These are phyloP conservation scores for Hippocampus comes DNA, from an alignment of 2,113 vertebrate genomes.

Conservation along the genomic window DNA sequence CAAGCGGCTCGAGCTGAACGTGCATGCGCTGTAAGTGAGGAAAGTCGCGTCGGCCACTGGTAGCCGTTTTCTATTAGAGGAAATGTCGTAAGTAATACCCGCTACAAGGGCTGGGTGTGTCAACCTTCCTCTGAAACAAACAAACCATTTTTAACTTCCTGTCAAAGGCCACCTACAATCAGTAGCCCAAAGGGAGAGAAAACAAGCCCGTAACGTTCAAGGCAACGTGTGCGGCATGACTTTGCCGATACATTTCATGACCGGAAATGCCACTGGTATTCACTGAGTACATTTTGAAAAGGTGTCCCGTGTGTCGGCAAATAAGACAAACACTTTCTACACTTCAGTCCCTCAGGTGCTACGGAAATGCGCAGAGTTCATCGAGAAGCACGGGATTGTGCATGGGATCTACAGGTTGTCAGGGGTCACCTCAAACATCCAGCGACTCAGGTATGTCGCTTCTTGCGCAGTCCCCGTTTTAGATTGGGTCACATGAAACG, in stretches of 20 bases:
- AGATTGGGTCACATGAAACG: too few species aligned
- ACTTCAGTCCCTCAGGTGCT: slow-evolving; percentile 89
- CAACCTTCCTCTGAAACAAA: slow-evolving; percentile 80
- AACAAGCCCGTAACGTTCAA: slow-evolving; percentile 35
- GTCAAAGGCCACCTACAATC: slow-evolving; percentile 71
- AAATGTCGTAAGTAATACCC: slow-evolving; percentile 78
- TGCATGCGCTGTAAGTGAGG: slow-evolving; percentile 36
- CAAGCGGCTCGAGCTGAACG: slow-evolving; percentile 11
- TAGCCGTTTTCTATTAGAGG: slow-evolving; percentile 76
- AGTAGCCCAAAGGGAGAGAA: slow-evolving; percentile 52
- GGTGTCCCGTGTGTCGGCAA: not conserved
- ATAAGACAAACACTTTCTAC: slow-evolving; percentile 19
- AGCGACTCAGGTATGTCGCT: slow-evolving; percentile 83
- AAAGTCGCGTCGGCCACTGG: slow-evolving; percentile 45
- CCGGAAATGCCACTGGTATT: not conserved
- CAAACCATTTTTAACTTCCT: slow-evolving; percentile 82
- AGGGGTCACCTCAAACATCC: slow-evolving; percentile 96
- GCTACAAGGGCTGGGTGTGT: slow-evolving; percentile 79
- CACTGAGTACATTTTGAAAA: not conserved
- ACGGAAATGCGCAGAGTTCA: slow-evolving; percentile 94
- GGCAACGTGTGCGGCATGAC: slow-evolving; percentile 23
- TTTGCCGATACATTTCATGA: not conserved
- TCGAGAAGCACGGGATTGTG: slow-evolving; percentile 93
- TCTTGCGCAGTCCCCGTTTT: not conserved
- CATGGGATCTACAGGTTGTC: slow-evolving; percentile 98